Evolutionary conservation across 2,797 vertebrate species (phyloP).

Genomic region (Cynopterus sphinx): DNA sequence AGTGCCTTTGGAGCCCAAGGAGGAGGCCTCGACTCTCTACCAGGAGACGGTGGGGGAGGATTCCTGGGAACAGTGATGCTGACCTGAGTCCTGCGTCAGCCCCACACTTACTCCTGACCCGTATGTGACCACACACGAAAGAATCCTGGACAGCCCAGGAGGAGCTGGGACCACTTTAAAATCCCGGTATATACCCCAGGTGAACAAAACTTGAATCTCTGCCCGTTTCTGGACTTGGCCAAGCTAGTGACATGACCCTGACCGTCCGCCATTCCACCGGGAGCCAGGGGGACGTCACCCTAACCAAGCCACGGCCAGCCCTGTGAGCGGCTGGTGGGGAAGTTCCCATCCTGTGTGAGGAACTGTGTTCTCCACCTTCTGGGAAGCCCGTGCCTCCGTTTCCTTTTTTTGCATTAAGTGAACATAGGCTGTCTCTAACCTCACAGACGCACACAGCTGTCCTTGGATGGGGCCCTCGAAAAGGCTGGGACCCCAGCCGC

Average conservation of each 20-base stretch:
- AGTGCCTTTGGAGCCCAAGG: rapidly evolving
- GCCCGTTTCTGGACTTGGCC: background rate
- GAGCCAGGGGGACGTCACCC: rapidly evolving
- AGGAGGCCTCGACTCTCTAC: background rate
- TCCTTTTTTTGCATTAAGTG: background rate
- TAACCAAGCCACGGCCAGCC: rapidly evolving
- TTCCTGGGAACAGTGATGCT: background rate
- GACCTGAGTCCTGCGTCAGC: background rate
- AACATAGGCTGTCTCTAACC: background rate
- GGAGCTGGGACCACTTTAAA: background rate
- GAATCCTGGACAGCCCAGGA: background rate
- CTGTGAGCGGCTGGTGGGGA: background rate
- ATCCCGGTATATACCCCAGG: background rate
- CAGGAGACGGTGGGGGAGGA: rapidly evolving
- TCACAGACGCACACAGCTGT: background rate
- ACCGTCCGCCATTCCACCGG: background rate
- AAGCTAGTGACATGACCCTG: background rate
- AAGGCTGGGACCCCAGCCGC: background rate
- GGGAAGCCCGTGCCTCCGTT: background rate
- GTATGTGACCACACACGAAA: background rate
- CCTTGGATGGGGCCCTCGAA: background rate
- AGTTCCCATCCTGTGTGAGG: background rate
- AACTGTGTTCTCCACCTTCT: background rate
- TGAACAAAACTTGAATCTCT: background rate
- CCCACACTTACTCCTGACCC: background rate